Conservation (phyloP, 2,113 vertebrate genomes). For the Gila orcuttii region DNA sequence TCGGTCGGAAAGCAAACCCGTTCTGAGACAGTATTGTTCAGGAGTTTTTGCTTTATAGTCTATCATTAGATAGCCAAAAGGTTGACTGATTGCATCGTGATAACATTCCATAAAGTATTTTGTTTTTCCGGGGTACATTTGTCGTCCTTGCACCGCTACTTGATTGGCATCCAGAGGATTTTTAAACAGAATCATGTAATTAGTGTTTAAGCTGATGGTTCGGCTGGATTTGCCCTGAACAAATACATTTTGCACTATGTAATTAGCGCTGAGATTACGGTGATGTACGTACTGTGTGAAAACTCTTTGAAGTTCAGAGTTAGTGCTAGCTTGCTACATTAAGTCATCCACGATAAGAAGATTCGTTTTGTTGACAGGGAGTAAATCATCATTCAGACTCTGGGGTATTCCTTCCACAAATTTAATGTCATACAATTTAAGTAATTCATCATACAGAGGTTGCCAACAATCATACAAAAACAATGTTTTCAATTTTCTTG, state of each 20-base stretch:
- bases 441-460: background rate
- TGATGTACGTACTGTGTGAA: too few relatives aligned
- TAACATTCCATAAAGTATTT: too few relatives aligned
- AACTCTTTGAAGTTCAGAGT: background rate
- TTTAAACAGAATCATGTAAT: background rate
- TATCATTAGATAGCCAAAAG: too few relatives aligned
- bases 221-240: background rate
- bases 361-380: background rate
- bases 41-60: too few relatives aligned
- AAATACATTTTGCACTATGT: too few relatives aligned
- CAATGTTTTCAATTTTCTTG: background rate
- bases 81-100: too few relatives aligned
- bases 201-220: background rate
- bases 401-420: background rate
- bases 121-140: too few relatives aligned
- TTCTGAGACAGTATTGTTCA: too few relatives aligned
- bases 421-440: background rate
- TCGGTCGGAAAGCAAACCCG: too few relatives aligned
- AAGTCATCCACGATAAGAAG: background rate
- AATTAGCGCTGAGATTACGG: too few relatives aligned
- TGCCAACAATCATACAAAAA: background rate
- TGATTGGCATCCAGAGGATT: background rate
- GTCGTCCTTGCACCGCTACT: too few relatives aligned
- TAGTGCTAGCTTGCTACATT: background rate
- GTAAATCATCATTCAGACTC: background rate